phyloP scores from a whole-genome alignment of 2,113 vertebrate species.

The Sterna hirundo region DNA sequence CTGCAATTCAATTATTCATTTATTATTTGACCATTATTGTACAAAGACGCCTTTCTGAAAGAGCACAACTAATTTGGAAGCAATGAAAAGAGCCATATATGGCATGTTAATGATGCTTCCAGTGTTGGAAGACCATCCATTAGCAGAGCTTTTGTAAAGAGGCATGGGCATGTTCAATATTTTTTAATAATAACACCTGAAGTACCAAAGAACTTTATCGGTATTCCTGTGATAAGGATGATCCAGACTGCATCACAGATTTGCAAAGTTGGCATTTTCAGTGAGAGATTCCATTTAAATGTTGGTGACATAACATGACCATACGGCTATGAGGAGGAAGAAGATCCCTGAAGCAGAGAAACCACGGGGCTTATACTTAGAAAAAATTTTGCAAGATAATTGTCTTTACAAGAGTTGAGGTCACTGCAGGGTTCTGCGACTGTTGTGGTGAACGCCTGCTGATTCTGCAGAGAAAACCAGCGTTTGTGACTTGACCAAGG shows the following conservation, averaged over 20 bases:
- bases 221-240: background rate
- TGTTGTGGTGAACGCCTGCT: background rate
- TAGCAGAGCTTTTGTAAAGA: background rate
- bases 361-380: background rate
- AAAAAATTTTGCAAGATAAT: background rate
- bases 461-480: background rate
- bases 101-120: background rate
- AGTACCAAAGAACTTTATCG: background rate
- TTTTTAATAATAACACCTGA: background rate
- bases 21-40: background rate
- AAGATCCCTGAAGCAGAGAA: background rate
- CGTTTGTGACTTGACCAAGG: background rate
- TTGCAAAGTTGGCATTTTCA: background rate
- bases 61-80: background rate
- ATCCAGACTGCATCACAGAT: background rate
- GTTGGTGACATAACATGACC: background rate
- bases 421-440: background rate
- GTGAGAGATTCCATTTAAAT: background rate
- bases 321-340: background rate
- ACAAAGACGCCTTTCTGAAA: background rate
- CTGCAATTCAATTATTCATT: background rate
- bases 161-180: background rate
- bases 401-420: background rate
- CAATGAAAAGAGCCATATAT: background rate
- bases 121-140: background rate